These are phyloP conservation scores for Crenuchus spilurus DNA, from an alignment of 2,797 vertebrate species.

Conservation along the genomic window DNA sequence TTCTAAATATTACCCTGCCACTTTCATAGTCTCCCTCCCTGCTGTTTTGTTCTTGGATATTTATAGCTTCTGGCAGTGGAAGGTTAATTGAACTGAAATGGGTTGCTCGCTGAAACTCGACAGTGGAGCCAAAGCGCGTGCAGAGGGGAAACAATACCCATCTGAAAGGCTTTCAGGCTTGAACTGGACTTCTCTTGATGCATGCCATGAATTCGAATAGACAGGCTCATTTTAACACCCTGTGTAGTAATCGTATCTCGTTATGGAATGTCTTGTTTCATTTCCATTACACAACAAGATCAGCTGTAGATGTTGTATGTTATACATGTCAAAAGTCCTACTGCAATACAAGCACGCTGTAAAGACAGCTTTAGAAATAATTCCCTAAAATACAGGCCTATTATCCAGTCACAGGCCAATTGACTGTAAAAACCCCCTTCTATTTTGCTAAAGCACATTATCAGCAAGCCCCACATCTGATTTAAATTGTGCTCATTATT, in stretches of 20 bases:
- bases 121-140: slow-evolving; percentile 37
- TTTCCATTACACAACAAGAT: slow-evolving; percentile 18
- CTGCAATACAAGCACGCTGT: background rate
- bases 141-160: slow-evolving; percentile 55
- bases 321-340: background rate
- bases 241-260: slow-evolving; percentile 19
- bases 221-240: slow-evolving; percentile 50
- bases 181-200: slow-evolving; percentile 33
- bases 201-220: background rate
- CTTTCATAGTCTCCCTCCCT: slow-evolving; percentile 49
- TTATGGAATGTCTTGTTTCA: slow-evolving; percentile 8
- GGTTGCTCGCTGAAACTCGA: slow-evolving; percentile 60
- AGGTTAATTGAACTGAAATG: slow-evolving; percentile 75
- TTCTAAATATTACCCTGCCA: slow-evolving; percentile 51
- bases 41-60: slow-evolving; percentile 69
- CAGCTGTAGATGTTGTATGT: background rate
- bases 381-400: background rate
- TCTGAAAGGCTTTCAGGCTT: slow-evolving; percentile 43
- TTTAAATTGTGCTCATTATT: background rate
- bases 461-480: background rate
- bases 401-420: background rate
- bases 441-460: background rate
- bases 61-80: slow-evolving; percentile 64
- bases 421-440: background rate
- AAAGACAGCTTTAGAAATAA: background rate